Conservation (phyloP, 1,140 invertebrate genomes). For the Mycetomoellerius zeteki region DNA sequence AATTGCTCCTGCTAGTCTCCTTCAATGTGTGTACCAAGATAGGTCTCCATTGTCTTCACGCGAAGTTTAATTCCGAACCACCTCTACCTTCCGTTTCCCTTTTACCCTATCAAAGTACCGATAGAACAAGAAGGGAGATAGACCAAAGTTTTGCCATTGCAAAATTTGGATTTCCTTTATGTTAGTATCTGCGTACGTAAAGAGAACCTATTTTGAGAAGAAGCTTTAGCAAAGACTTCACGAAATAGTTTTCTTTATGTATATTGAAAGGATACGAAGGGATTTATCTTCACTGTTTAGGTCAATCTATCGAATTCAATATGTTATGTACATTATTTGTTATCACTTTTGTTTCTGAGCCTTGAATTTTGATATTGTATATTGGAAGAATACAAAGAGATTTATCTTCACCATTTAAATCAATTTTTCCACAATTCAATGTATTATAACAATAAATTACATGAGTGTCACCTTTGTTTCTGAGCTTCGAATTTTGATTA, state of each 20-base stretch:
- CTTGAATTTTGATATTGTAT: slow-evolving; percentile 22
- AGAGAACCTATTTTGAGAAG: slow-evolving; percentile 1
- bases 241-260: slow-evolving; percentile 15
- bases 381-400: neutral
- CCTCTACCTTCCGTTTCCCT: slow-evolving; percentile 57
- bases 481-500: slow-evolving; percentile 15
- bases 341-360: neutral
- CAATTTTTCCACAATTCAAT: neutral
- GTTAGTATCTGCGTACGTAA: neutral
- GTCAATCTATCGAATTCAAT: neutral
- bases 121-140: slow-evolving; percentile 66
- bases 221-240: neutral
- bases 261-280: neutral
- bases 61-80: slow-evolving; percentile 75
- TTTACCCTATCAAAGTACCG: slow-evolving; percentile 50
- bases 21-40: slow-evolving; percentile 69
- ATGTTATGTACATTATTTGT: neutral
- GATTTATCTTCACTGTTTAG: slow-evolving; percentile 22
- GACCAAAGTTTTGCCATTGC: slow-evolving; percentile 69
- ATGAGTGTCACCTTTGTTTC: neutral
- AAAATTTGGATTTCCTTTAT: slow-evolving; percentile 38
- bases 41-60: slow-evolving; percentile 69
- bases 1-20: slow-evolving; percentile 71
- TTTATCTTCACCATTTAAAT: slow-evolving; percentile 16
- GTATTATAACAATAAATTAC: neutral